Evolutionary conservation across 2,113 vertebrate genomes (phyloP).

Genomic region (Mus pahari): DNA sequence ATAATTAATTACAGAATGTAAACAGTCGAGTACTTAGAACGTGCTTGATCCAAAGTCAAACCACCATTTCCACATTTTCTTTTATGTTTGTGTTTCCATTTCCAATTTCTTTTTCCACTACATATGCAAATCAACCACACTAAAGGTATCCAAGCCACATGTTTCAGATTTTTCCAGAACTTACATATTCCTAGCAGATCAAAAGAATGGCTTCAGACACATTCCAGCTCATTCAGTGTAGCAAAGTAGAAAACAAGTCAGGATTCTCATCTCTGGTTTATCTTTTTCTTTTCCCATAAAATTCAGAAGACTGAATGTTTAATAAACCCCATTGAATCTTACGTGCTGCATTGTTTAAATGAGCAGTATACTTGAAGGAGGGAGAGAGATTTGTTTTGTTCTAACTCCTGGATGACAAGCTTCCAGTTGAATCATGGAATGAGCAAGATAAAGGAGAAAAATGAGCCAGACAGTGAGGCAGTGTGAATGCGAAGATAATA

Average conservation of each 20-base stretch:
- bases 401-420: neutral
- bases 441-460: conserved; percentile 53
- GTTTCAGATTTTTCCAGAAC: conserved; percentile 18
- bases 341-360: conserved; percentile 54
- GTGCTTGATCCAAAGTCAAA: neutral
- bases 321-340: conserved; percentile 35
- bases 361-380: neutral
- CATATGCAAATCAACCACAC: neutral
- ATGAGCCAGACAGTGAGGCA: conserved; percentile 70
- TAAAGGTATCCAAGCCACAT: conserved; percentile 24
- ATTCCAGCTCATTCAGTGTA: neutral
- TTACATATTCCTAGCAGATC: neutral
- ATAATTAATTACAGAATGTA: no score
- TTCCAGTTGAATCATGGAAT: conserved; percentile 66
- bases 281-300: neutral
- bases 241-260: neutral
- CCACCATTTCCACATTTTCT: neutral
- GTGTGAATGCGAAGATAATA: conserved; percentile 70
- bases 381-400: conserved; percentile 15
- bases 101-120: neutral
- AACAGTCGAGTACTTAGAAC: neutral
- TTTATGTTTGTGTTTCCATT: neutral
- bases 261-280: neutral
- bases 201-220: conserved; percentile 40
- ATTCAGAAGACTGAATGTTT: neutral